phyloP scores from a whole-genome alignment of 2,113 vertebrate genomes.

The Progne subis region DNA sequence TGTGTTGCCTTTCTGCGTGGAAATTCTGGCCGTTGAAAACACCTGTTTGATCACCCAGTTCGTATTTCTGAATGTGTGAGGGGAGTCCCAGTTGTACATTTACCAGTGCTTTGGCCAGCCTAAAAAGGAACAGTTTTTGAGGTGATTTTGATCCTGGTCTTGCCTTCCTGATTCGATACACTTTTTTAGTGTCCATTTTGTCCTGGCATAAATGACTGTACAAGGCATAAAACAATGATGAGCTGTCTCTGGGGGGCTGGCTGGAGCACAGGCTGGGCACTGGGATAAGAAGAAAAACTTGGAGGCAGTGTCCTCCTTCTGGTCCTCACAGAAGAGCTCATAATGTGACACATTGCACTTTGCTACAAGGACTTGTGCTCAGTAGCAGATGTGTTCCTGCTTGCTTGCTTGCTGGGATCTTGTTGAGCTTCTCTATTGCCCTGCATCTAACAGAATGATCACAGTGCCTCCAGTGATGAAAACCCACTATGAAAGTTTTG shows the following conservation, averaged over 20 bases:
- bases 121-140: background rate
- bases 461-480: background rate
- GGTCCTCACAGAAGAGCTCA: background rate
- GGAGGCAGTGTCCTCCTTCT: background rate
- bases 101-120: background rate
- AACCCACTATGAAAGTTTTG: background rate
- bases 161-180: background rate
- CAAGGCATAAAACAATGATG: background rate
- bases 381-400: background rate
- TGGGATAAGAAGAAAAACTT: background rate
- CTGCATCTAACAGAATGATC: background rate
- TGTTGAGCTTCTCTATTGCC: background rate
- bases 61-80: background rate
- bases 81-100: background rate
- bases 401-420: background rate
- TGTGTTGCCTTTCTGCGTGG: background rate
- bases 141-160: background rate
- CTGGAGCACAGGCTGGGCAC: background rate
- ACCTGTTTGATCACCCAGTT: conserved; percentile 11
- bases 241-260: background rate
- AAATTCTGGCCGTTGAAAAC: background rate
- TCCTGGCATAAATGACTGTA: background rate
- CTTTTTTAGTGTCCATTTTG: background rate
- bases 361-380: background rate
- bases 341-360: background rate